Percentiles rank a stretch among this genome's conserved stretches.
These are phyloP conservation scores for Eurytoma adleriae DNA, from an alignment of 2,888 invertebrate species.

Conservation along the genomic window DNA sequence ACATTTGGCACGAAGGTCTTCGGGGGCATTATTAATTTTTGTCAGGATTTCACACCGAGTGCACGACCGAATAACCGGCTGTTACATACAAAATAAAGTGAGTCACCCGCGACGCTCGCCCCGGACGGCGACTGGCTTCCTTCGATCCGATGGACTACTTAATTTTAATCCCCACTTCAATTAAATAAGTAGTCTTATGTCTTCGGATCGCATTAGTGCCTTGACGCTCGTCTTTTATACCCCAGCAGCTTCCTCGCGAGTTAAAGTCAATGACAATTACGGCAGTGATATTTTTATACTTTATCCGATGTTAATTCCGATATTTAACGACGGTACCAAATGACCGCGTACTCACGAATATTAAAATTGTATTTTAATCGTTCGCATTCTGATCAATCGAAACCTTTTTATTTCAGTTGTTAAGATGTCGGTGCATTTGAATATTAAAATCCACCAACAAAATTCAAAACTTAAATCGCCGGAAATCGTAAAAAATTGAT, in stretches of 20 bases:
- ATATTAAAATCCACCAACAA: too few relatives aligned
- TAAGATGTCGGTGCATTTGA: too few relatives aligned
- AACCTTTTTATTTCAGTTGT: too few relatives aligned
- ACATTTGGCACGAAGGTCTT: conserved; percentile 14
- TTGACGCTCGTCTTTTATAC: conserved; percentile 27
- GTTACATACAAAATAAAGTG: conserved; percentile 25
- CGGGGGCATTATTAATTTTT: not conserved
- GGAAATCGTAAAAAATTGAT: too few relatives aligned
- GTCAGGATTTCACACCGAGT: conserved; percentile 1
- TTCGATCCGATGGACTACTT: conserved; percentile 44
- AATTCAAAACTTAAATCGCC: too few relatives aligned
- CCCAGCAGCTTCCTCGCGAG: not conserved
- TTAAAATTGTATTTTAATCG: too few relatives aligned
- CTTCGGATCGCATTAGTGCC: conserved; percentile 39
- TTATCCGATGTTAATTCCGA: too few relatives aligned
- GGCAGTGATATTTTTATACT: not conserved
- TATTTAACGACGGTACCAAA: too few relatives aligned
- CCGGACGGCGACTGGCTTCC: conserved; percentile 35
- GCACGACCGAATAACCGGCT: conserved; percentile 6
- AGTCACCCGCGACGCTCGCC: conserved; percentile 8
- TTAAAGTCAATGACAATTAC: not conserved
- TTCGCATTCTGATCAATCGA: too few relatives aligned
- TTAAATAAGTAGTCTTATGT: conserved; percentile 41
- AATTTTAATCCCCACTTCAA: conserved; percentile 46
- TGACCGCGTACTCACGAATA: too few relatives aligned